Conservation (phyloP, 1,140 invertebrate genomes). For the Bombus haemorrhoidalis region DNA sequence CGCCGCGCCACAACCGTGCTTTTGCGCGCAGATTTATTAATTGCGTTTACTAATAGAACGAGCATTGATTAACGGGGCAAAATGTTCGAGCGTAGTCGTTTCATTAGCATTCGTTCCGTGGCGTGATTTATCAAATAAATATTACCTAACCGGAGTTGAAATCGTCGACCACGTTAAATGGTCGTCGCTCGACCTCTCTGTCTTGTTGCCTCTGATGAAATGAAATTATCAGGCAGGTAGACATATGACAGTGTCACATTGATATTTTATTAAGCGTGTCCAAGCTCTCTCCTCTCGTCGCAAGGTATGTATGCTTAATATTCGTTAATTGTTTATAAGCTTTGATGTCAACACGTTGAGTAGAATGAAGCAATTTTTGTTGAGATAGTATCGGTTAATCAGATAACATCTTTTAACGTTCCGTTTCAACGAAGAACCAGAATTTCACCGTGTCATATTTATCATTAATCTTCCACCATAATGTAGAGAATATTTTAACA, state of each 20-base stretch:
- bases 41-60: conserved; percentile 23
- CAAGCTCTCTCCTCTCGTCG: too few relatives aligned
- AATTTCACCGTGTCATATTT: neutral
- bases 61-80: conserved; percentile 43
- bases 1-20: neutral
- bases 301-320: neutral
- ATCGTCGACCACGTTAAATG: neutral
- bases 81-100: conserved; percentile 32
- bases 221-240: neutral
- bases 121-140: conserved; percentile 45
- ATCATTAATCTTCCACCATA: neutral
- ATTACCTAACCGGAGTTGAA: conserved; percentile 25
- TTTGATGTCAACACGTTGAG: neutral
- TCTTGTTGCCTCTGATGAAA: neutral
- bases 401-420: neutral
- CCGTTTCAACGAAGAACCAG: neutral
- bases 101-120: conserved; percentile 37
- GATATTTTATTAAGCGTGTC: neutral
- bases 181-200: neutral
- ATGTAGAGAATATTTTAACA: too few relatives aligned
- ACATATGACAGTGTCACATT: too few relatives aligned
- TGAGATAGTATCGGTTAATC: neutral
- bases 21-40: conserved; percentile 35
- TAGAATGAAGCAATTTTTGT: neutral
- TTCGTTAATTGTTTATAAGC: neutral